Conservation (phyloP, 2,113 vertebrate species). For the Prolemur simus region DNA sequence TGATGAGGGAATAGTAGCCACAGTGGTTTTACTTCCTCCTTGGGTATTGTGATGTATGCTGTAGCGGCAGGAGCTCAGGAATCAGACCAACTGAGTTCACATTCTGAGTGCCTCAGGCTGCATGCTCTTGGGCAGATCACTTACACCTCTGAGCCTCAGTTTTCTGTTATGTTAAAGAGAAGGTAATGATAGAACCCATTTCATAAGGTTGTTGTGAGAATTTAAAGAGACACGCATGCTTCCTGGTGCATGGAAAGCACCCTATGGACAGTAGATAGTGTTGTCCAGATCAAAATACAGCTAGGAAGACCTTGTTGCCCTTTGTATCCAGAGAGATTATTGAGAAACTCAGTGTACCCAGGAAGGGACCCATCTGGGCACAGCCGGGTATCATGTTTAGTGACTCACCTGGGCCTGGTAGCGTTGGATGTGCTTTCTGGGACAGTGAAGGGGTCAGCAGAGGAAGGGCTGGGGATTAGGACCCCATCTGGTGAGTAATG, state of each 20-base stretch:
- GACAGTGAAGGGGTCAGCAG: neutral
- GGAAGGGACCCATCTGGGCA: neutral
- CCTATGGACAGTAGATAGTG: no score
- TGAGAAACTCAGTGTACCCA: neutral
- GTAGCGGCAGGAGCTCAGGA: neutral
- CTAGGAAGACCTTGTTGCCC: neutral
- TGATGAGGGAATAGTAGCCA: neutral
- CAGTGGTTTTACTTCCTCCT: neutral
- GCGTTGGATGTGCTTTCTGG: neutral
- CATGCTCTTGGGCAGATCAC: neutral
- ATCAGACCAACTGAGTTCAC: neutral
- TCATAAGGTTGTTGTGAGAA: neutral
- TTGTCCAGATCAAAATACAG: neutral
- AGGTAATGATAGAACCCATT: neutral
- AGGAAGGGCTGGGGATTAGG: neutral
- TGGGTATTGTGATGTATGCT: neutral
- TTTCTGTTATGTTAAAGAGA: neutral
- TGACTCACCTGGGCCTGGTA: neutral
- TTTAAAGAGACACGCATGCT: neutral
- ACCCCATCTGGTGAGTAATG: neutral
- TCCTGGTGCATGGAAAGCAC: neutral
- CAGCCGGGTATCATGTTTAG: neutral
- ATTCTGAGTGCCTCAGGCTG: neutral
- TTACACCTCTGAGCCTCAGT: neutral
- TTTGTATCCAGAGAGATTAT: neutral